phyloP scores from a whole-genome alignment of 2,113 vertebrate genomes.

The Prinia subflava region DNA sequence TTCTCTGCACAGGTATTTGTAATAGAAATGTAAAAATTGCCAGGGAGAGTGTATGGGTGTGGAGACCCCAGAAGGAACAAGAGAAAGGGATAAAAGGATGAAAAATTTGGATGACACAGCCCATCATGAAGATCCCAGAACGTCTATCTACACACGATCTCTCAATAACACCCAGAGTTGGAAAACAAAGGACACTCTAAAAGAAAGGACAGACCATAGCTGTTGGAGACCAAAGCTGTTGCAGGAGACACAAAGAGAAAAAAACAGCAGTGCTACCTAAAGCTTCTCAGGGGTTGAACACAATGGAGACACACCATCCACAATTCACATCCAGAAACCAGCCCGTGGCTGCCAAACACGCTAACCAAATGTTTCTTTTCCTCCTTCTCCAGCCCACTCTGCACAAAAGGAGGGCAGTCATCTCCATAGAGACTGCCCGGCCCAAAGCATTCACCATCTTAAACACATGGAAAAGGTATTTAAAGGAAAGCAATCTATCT shows the following conservation, averaged over 20 bases:
- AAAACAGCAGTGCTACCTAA: background rate
- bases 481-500: background rate
- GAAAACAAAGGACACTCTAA: background rate
- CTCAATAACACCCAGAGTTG: background rate
- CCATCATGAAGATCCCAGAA: background rate
- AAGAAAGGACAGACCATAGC: background rate
- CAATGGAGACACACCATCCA: fast-evolving
- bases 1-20: background rate
- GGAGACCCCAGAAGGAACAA: background rate
- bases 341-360: background rate
- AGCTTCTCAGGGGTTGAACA: background rate
- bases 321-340: background rate
- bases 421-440: fast-evolving
- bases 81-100: background rate
- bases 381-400: background rate
- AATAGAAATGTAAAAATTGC: background rate
- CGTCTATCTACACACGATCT: background rate
- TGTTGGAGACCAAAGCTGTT: background rate
- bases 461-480: background rate
- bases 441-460: background rate
- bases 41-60: background rate
- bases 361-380: background rate
- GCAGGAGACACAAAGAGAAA: background rate
- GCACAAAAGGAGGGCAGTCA: background rate
- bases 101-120: background rate